These are phyloP conservation scores for Passer montanus DNA, from an alignment of 2,113 vertebrate species.

Conservation along the genomic window DNA sequence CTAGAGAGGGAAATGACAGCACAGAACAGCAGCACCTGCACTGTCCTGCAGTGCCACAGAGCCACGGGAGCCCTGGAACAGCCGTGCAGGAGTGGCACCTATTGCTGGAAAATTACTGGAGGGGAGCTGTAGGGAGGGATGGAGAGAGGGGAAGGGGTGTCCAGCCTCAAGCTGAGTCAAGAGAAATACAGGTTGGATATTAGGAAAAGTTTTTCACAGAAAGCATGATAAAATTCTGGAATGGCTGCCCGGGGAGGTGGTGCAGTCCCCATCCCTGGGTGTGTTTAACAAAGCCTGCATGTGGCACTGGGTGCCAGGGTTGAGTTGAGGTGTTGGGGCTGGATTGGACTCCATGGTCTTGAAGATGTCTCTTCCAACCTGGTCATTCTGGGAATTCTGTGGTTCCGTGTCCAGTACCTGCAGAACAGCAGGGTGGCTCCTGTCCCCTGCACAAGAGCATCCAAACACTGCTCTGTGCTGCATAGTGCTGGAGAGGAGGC, in stretches of 20 bases:
- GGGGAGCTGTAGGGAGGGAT: not conserved
- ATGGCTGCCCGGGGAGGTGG: not conserved
- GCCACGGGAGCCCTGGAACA: no score
- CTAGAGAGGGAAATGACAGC: not conserved
- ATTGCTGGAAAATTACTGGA: not conserved
- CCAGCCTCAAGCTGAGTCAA: not conserved
- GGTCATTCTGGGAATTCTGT: not conserved
- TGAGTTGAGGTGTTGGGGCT: not conserved
- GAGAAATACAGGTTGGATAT: not conserved
- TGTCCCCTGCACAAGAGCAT: not conserved
- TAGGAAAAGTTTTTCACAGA: not conserved
- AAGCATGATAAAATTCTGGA: not conserved
- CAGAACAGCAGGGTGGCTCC: not conserved
- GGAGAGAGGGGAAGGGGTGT: not conserved
- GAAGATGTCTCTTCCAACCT: not conserved
- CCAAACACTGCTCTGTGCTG: not conserved
- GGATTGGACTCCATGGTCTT: not conserved
- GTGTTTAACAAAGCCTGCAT: not conserved
- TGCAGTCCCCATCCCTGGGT: not conserved
- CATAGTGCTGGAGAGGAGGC: not conserved
- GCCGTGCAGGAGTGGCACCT: not conserved
- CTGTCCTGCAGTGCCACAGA: not conserved
- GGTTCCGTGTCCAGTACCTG: fast-evolving
- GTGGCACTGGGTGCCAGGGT: not conserved
- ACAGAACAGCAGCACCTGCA: not conserved